These are phyloP conservation scores for Lepidocolaptes lacrymiger DNA, from an alignment of 2,797 vertebrate species.

Conservation along the genomic window DNA sequence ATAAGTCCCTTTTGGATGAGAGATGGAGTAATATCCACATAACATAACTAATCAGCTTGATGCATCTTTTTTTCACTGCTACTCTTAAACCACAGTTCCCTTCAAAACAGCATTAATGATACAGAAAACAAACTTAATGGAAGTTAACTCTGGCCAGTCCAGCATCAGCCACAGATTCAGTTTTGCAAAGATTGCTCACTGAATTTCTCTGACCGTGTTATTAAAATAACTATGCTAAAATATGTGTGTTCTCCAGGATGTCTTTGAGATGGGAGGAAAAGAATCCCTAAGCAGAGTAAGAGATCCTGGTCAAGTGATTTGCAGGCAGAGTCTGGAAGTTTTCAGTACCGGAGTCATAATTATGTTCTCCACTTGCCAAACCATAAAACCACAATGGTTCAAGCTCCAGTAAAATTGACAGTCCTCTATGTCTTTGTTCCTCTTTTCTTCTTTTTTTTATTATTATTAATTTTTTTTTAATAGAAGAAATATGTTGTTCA, in stretches of 20 bases:
- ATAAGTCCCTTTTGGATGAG: neutral
- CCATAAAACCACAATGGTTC: neutral
- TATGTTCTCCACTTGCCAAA: slow-evolving; percentile 31
- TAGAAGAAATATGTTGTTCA: neutral
- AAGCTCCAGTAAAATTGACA: neutral
- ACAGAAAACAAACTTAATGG: neutral
- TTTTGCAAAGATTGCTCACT: neutral
- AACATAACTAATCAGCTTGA: neutral
- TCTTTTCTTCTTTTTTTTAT: no score
- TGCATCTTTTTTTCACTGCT: neutral
- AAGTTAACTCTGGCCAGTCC: neutral
- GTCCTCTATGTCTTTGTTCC: neutral
- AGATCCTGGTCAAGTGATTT: slow-evolving; percentile 6
- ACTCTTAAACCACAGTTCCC: neutral
- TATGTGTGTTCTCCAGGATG: neutral
- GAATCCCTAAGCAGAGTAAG: neutral
- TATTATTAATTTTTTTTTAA: neutral
- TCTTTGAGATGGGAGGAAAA: neutral
- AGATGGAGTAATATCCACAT: neutral
- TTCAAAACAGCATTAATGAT: neutral
- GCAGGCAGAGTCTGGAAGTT: neutral
- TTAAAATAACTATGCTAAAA: neutral
- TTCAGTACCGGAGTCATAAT: neutral
- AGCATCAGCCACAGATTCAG: neutral
- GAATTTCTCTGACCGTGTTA: neutral